These are phyloP conservation scores for Tetramorium alpestre DNA, from an alignment of 1,140 invertebrate genomes.

Conservation along the genomic window DNA sequence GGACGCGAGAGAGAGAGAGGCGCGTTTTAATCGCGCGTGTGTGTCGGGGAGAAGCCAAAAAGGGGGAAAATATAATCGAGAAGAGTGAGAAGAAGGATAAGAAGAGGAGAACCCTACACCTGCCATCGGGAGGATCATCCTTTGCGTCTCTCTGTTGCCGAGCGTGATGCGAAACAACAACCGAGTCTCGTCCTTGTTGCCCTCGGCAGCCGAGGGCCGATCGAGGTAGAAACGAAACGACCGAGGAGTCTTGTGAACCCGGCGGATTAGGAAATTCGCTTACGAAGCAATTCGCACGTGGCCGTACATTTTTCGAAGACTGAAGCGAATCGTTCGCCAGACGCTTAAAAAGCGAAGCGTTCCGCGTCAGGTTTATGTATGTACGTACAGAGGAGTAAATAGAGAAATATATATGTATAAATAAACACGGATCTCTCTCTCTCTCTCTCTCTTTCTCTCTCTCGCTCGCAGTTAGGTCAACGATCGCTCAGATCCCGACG, in stretches of 20 bases:
- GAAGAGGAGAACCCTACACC: not conserved
- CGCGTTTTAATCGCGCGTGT: not conserved
- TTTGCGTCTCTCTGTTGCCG: not conserved
- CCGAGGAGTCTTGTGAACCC: not conserved
- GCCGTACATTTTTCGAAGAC: not conserved
- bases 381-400: not conserved
- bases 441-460: no score
- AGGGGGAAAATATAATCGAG: no score
- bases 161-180: conserved; percentile 3
- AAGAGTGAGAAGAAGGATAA: not conserved
- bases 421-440: not conserved
- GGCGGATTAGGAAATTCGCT: not conserved
- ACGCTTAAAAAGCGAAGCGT: not conserved
- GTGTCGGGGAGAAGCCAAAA: no score
- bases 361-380: not conserved
- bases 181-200: not conserved
- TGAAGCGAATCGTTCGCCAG: not conserved
- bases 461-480: conserved; percentile 29
- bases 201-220: conserved; percentile 40
- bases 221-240: not conserved
- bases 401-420: not conserved
- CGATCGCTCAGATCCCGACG: conserved; percentile 52
- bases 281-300: not conserved
- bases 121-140: not conserved
- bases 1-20: not conserved